Conservation (phyloP, 2,797 vertebrate genomes). For the Melanotaenia parkinsoni region DNA sequence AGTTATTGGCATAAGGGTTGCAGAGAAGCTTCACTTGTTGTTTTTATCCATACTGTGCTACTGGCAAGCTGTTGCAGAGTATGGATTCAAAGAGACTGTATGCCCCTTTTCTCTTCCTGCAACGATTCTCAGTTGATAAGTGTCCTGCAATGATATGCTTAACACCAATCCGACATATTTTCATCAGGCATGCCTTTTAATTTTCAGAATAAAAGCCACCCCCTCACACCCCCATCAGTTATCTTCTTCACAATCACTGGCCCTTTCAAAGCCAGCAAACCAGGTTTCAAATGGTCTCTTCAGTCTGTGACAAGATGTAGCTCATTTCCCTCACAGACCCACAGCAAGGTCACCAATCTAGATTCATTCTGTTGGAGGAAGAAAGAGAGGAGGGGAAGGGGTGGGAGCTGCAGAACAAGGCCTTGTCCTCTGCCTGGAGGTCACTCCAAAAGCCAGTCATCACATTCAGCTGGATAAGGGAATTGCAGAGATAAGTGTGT, state of each 20-base stretch:
- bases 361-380: constrained; percentile 91
- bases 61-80: constrained; percentile 43
- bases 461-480: constrained; percentile 87
- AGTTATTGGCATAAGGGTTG: constrained; percentile 70
- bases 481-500: constrained; percentile 76
- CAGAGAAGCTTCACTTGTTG: constrained; percentile 60
- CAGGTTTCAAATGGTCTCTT: constrained; percentile 90
- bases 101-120: constrained; percentile 40
- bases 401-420: constrained; percentile 86
- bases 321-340: constrained; percentile 93
- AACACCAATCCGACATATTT: constrained; percentile 83
- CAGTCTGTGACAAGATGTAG: constrained; percentile 93
- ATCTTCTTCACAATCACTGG: constrained; percentile 87
- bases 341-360: constrained; percentile 96
- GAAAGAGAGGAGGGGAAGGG: constrained; percentile 82
- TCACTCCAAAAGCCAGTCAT: constrained; percentile 90
- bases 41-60: constrained; percentile 56
- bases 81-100: constrained; percentile 53
- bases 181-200: constrained; percentile 89
- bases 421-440: constrained; percentile 91
- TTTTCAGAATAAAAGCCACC: constrained; percentile 85
- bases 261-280: constrained; percentile 94
- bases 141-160: constrained; percentile 60
- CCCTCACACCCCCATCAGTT: constrained; percentile 81
- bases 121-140: constrained; percentile 72